phyloP scores from a whole-genome alignment of 1,140 invertebrate species.

The Eumaeus atala region DNA sequence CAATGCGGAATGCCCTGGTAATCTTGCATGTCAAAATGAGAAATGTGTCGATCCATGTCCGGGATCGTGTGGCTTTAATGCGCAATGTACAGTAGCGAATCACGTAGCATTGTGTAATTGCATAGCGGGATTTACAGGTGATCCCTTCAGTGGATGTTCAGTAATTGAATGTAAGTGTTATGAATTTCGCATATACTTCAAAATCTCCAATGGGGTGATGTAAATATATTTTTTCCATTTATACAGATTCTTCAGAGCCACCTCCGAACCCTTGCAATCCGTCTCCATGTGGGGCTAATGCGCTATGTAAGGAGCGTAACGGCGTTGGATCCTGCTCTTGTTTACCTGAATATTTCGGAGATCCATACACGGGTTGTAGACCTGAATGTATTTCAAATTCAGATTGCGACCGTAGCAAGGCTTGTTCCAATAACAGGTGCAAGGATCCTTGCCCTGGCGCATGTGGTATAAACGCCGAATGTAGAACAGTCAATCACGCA shows the following conservation, averaged over 20 bases:
- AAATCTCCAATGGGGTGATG: not conserved
- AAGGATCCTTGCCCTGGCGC: slow-evolving; percentile 86
- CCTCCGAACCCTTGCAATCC: slow-evolving; percentile 82
- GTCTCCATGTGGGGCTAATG: slow-evolving; percentile 90
- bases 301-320: slow-evolving; percentile 87
- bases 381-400: slow-evolving; percentile 90
- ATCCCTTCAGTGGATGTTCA: slow-evolving; percentile 83
- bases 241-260: slow-evolving; percentile 48
- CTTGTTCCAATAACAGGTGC: slow-evolving; percentile 89
- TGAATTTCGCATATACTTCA: not conserved
- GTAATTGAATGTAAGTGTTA: slow-evolving; percentile 60
- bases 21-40: slow-evolving; percentile 84
- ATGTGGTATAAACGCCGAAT: slow-evolving; percentile 87
- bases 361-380: slow-evolving; percentile 89
- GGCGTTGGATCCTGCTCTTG: slow-evolving; percentile 89
- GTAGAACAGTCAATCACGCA: slow-evolving; percentile 84
- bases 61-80: slow-evolving; percentile 84
- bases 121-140: slow-evolving; percentile 80
- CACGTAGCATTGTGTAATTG: slow-evolving; percentile 86
- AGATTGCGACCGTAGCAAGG: slow-evolving; percentile 84
- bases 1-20: slow-evolving; percentile 83
- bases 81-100: slow-evolving; percentile 81
- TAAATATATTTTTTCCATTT: slow-evolving; percentile 13
- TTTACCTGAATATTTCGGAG: slow-evolving; percentile 87
- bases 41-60: slow-evolving; percentile 87